A percentile compares a stretch with the other conserved stretches of the same genome.
Conservation (phyloP, 2,797 vertebrate species). For the Siniperca scherzeri region DNA sequence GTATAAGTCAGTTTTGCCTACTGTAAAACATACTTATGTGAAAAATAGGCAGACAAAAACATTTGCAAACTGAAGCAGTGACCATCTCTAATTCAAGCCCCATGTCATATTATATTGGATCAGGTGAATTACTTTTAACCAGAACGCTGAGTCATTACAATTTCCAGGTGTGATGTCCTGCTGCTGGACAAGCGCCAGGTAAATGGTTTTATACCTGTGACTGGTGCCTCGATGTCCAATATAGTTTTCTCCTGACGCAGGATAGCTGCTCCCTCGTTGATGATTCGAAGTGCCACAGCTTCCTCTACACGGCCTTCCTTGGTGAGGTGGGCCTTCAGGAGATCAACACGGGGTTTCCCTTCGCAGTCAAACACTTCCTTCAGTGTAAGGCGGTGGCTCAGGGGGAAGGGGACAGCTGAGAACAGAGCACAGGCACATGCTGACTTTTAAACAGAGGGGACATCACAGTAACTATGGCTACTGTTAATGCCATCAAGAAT, state of each 20-base stretch:
- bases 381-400: conserved; percentile 89
- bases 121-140: background rate
- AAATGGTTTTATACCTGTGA: conserved; percentile 81
- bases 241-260: conserved; percentile 90
- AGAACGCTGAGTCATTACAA: background rate
- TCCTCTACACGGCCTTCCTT: conserved; percentile 90
- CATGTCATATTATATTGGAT: conserved; percentile 6
- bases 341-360: conserved; percentile 88
- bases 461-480: conserved; percentile 30
- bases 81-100: background rate
- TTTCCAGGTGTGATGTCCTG: background rate
- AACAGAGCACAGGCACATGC: conserved; percentile 54
- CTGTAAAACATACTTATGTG: background rate
- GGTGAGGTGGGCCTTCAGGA: conserved; percentile 89
- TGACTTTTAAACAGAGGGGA: conserved; percentile 37
- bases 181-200: background rate
- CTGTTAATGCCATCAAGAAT: conserved; percentile 10
- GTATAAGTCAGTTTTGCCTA: background rate
- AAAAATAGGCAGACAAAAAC: background rate
- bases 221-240: conserved; percentile 89
- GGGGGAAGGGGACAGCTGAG: conserved; percentile 88
- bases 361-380: conserved; percentile 90
- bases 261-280: conserved; percentile 87
- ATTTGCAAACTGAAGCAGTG: background rate
- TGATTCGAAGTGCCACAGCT: conserved; percentile 84